Conservation (phyloP, 1,140 invertebrate genomes). For the Caenorhabditis briggsae region DNA sequence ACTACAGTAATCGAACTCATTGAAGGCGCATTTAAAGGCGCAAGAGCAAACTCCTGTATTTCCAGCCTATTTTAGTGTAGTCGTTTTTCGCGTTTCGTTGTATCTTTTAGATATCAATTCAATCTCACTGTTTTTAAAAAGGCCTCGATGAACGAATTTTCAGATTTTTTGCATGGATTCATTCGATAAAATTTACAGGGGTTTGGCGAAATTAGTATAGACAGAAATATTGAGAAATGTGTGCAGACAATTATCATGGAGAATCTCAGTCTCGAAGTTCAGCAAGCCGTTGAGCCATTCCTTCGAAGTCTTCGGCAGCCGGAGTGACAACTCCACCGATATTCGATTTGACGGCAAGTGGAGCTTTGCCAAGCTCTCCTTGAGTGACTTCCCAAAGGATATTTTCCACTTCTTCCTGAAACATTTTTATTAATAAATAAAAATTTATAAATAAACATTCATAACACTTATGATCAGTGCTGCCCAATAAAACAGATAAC, state of each 20-base stretch:
- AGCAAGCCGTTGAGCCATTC: conserved; percentile 66
- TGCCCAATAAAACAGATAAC: neutral
- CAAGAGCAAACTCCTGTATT: no score
- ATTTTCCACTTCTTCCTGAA: conserved; percentile 88
- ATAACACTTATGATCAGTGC: neutral
- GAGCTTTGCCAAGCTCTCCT: conserved; percentile 81
- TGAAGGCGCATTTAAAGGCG: no score
- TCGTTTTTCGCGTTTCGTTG: no score
- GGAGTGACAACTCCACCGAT: conserved; percentile 47
- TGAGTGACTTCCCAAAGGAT: conserved; percentile 95
- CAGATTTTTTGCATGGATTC: no score
- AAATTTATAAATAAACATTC: neutral
- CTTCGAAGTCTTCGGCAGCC: conserved; percentile 67
- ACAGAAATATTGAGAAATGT: neutral
- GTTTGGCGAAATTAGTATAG: neutral
- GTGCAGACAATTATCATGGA: no score
- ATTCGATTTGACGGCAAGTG: conserved; percentile 66
- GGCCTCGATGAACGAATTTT: no score
- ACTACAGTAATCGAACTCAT: no score
- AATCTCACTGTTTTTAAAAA: no score
- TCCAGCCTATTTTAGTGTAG: no score
- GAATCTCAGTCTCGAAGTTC: conserved; percentile 36
- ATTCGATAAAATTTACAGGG: no score
- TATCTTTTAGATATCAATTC: no score
- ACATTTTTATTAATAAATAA: neutral